These are phyloP conservation scores for Enteromius paludinosus DNA, from an alignment of 2,797 vertebrate species.

Conservation along the genomic window DNA sequence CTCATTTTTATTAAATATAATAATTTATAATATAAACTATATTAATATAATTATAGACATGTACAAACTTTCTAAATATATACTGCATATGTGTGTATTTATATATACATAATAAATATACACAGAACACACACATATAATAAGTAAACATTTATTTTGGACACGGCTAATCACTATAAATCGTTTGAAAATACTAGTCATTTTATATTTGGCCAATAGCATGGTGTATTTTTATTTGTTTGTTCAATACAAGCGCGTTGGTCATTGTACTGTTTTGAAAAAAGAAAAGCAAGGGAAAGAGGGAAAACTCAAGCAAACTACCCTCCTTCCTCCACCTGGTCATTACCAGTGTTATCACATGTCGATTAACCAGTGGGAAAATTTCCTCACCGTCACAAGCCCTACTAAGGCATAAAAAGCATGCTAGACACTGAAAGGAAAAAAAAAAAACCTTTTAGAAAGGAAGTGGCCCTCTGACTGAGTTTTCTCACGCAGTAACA, in stretches of 20 bases:
- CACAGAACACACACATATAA: too few species aligned
- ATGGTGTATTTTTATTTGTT: too few species aligned
- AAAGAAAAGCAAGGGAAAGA: neutral
- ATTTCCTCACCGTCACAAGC: neutral
- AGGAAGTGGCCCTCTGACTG: neutral
- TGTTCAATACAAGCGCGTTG: too few species aligned
- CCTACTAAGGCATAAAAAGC: neutral
- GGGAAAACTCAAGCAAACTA: neutral
- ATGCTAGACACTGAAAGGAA: neutral
- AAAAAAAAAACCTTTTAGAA: neutral
- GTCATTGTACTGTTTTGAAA: neutral
- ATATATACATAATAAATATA: too few species aligned
- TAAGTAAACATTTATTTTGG: neutral
- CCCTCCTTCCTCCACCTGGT: too few species aligned
- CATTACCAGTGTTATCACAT: neutral
- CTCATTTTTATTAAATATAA: too few species aligned
- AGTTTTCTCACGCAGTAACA: neutral
- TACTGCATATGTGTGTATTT: neutral
- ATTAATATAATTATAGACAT: too few species aligned
- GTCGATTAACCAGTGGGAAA: neutral
- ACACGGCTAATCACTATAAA: neutral
- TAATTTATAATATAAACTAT: too few species aligned
- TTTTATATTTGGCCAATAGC: neutral
- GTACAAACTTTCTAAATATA: too few species aligned
- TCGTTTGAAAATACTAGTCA: neutral